Percentiles rank a stretch among this genome's conserved stretches.
Conservation (phyloP, 2,888 invertebrate species). For the Apodemia mormo region DNA sequence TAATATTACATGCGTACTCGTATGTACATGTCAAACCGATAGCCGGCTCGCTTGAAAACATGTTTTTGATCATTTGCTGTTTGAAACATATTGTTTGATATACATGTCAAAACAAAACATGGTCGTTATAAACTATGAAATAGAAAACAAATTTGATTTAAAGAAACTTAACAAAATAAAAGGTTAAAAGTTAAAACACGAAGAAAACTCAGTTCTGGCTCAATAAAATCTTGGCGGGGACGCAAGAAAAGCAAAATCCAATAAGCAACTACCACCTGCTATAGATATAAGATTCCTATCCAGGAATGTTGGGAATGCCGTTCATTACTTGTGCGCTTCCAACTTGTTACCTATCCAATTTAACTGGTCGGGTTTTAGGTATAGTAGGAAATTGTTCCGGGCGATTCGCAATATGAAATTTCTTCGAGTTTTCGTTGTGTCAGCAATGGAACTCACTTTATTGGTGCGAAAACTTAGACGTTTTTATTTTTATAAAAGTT, state of each 20-base stretch:
- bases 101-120: neutral
- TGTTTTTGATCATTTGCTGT: no score
- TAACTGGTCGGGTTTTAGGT: conserved; percentile 50
- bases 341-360: conserved; percentile 69
- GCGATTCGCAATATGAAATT: conserved; percentile 34
- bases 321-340: conserved; percentile 69
- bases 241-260: conserved; percentile 55
- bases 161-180: conserved; percentile 4
- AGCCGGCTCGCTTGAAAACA: no score
- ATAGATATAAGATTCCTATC: conserved; percentile 53
- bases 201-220: conserved; percentile 31
- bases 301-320: conserved; percentile 63
- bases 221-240: conserved; percentile 52
- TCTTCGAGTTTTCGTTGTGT: conserved; percentile 26
- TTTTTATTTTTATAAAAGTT: conserved; percentile 11
- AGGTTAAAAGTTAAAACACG: conserved; percentile 8
- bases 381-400: conserved; percentile 33
- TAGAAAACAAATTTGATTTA: conserved; percentile 1
- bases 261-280: conserved; percentile 63
- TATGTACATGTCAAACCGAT: no score
- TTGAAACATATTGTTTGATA: no score
- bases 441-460: conserved; percentile 20
- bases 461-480: conserved; percentile 1
- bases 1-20: no score
- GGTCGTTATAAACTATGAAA: neutral